phyloP scores from a whole-genome alignment of 2,797 vertebrate genomes.

The Leuciscus waleckii region DNA sequence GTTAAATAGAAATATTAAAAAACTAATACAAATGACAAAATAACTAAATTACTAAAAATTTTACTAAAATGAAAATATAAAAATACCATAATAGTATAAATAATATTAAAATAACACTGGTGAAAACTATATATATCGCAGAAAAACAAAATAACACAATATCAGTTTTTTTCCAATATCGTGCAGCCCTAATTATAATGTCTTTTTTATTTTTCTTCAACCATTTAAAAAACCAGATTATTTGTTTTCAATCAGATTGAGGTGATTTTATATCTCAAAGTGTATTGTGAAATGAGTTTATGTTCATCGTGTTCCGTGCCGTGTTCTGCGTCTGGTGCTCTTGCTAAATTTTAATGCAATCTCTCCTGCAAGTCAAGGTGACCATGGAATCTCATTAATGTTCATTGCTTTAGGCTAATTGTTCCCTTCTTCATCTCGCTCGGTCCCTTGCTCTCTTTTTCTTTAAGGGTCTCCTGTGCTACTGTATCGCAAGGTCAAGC shows the following conservation, averaged over 20 bases:
- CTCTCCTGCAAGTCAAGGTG: slow-evolving; percentile 37
- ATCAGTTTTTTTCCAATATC: not conserved
- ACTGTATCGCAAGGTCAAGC: not conserved
- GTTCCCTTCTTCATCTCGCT: slow-evolving; percentile 15
- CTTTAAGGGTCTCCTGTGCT: not conserved
- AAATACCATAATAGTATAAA: not conserved
- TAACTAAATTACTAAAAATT: not conserved
- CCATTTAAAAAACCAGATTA: too few species aligned
- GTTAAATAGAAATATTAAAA: not conserved
- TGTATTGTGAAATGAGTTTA: not conserved
- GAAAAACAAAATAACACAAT: not conserved
- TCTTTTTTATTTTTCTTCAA: not conserved
- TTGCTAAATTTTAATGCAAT: slow-evolving; percentile 7
- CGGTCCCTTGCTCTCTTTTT: not conserved
- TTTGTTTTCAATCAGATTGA: not conserved
- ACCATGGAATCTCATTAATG: slow-evolving; percentile 43
- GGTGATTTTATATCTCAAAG: not conserved
- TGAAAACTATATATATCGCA: too few species aligned
- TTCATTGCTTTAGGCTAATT: slow-evolving; percentile 41
- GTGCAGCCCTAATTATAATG: not conserved
- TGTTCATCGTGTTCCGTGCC: not conserved
- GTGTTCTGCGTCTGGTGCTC: slow-evolving; percentile 6
- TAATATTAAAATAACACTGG: too few species aligned
- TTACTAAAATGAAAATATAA: not conserved
- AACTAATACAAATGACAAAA: not conserved